Evolutionary conservation across 2,888 invertebrate genomes (phyloP).

Genomic region (Eilema sororculum): DNA sequence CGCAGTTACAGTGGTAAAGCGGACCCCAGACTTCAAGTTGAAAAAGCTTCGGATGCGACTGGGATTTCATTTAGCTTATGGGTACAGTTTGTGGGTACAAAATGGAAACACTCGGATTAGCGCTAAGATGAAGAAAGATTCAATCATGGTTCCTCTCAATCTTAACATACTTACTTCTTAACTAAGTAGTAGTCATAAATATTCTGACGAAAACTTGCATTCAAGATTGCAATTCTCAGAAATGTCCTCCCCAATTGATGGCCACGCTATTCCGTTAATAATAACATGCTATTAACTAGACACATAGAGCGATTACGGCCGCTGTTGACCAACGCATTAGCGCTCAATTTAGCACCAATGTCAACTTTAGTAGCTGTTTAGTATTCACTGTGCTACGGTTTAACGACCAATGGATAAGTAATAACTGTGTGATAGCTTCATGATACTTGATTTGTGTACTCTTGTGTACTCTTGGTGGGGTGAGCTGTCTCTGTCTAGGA

Average conservation of each 20-base stretch:
- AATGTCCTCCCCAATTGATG: neutral
- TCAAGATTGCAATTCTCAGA: neutral
- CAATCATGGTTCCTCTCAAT: too few relatives aligned
- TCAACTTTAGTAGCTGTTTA: conserved; percentile 16
- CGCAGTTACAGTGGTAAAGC: too few relatives aligned
- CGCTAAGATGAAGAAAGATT: too few relatives aligned
- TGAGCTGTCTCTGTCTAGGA: neutral
- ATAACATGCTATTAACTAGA: conserved; percentile 8
- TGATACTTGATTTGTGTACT: neutral
- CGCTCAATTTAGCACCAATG: conserved; percentile 6
- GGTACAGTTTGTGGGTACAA: too few relatives aligned
- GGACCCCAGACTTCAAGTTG: too few relatives aligned
- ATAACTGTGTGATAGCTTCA: neutral
- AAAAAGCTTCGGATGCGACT: too few relatives aligned
- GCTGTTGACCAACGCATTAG: conserved; percentile 22
- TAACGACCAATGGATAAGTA: neutral
- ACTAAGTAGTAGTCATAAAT: too few relatives aligned
- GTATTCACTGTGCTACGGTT: conserved; percentile 12
- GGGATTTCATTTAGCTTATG: too few relatives aligned
- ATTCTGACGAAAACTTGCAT: neutral
- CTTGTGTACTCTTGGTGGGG: neutral
- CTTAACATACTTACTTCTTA: too few relatives aligned
- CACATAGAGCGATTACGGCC: conserved; percentile 22
- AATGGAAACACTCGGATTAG: too few relatives aligned
- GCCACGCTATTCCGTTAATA: conserved; percentile 5